These are phyloP conservation scores for Amaurobius ferox DNA, from an alignment of 2,888 invertebrate genomes.

Conservation along the genomic window DNA sequence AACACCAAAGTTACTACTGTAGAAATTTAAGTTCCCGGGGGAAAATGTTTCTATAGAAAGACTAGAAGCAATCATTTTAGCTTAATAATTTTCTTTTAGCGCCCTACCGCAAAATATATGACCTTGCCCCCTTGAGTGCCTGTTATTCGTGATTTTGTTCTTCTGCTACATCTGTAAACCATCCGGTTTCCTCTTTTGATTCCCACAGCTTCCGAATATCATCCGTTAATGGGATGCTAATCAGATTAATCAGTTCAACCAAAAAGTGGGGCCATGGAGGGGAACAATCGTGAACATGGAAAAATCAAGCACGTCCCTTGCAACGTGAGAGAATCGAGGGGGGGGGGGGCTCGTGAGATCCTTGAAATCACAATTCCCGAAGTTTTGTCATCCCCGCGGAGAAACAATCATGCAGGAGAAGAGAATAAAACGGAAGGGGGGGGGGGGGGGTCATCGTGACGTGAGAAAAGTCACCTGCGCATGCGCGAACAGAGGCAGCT, in stretches of 20 bases:
- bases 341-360: conserved; percentile 11
- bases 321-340: conserved; percentile 28
- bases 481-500: conserved; percentile 62
- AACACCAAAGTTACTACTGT: too few species aligned
- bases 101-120: too few species aligned
- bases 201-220: conserved; percentile 16
- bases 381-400: conserved; percentile 5
- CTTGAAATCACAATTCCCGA: neutral
- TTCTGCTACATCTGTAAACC: too few species aligned
- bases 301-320: neutral
- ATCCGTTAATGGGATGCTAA: conserved; percentile 7
- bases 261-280: neutral
- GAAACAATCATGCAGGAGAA: conserved; percentile 12
- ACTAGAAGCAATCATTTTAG: too few species aligned
- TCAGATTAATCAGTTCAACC: conserved; percentile 11
- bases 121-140: too few species aligned
- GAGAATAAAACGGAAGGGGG: neutral
- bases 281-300: neutral
- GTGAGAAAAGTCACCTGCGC: conserved; percentile 54
- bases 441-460: conserved; percentile 22
- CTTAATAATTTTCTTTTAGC: too few species aligned
- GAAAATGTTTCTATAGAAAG: too few species aligned
- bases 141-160: too few species aligned
- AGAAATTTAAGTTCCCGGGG: too few species aligned
- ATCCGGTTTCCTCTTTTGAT: too few species aligned